Percentiles rank a stretch among this genome's conserved stretches.
phyloP scores from a whole-genome alignment of 2,888 invertebrate genomes.

The Chrysolina oricalcia region DNA sequence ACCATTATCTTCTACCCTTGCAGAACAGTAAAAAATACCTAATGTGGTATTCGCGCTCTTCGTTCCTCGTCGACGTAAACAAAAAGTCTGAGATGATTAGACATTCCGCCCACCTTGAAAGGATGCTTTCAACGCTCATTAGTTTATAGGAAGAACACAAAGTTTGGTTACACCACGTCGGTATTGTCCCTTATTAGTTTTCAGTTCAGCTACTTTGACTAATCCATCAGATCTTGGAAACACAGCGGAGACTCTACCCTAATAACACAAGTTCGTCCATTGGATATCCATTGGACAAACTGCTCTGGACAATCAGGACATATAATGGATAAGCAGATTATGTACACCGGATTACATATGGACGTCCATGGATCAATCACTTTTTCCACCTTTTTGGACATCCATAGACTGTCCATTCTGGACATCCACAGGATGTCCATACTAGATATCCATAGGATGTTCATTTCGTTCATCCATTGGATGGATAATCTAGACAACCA shows the following conservation, averaged over 20 bases:
- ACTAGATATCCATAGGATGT: background rate
- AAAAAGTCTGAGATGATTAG: too few species aligned
- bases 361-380: background rate
- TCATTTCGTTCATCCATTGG: background rate
- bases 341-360: background rate
- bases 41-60: too few species aligned
- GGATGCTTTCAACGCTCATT: background rate
- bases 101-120: conserved; percentile 18
- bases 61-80: too few species aligned
- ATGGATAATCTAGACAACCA: too few species aligned
- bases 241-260: conserved; percentile 47
- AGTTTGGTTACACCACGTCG: conserved; percentile 53
- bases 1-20: too few species aligned
- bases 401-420: background rate
- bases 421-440: too few species aligned
- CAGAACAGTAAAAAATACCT: too few species aligned
- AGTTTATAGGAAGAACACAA: conserved; percentile 50
- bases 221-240: conserved; percentile 59
- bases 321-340: too few species aligned
- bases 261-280: too few species aligned
- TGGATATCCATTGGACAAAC: too few species aligned
- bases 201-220: conserved; percentile 58
- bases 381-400: background rate
- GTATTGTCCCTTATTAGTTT: conserved; percentile 52
- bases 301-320: too few species aligned